Evolutionary conservation across 2,797 vertebrate species (phyloP), one percentile per base, ranked within the genome.

Genomic region (Cossypha dichroa): DNA sequence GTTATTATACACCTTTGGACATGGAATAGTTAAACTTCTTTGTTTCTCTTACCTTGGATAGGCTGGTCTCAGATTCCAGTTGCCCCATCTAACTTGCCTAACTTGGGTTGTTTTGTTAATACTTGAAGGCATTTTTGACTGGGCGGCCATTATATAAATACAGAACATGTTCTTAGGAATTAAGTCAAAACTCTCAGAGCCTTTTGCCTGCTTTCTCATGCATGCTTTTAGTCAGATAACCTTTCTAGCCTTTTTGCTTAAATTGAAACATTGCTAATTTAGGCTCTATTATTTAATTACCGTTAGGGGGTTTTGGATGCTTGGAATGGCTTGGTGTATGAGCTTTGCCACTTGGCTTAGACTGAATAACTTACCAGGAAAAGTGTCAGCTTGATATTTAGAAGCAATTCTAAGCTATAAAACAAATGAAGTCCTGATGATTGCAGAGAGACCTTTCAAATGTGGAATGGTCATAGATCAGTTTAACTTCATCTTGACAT

Each of bases 291-390:
- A 25, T 59, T 11, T 48, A 60, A 46, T 55, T 68, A 23, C 15
- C 17, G 21, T 36, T 66, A 38, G 76, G 21, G 13, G 11, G 23
- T 40, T 95, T 88, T 72, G 54, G 13, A 15, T 81, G 11, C 45
- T 70, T 89, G 63, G 40, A 78, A 38, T 40, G 12, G 23, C 36
- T 84, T 76, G 36, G 69, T 55, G 14, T 62, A 40, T 29, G 62
- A 93, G 54, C 31, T 78, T 68, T 93, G 28, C 56, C 28, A 14
- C 43, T 69, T 96, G 36, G 7, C 13, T 87, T 91, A 63, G 58
- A 19, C 29, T 13, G 4, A 48, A 21, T 66, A 72, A 58, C n/a
- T 86, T 86, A 36, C 5, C 21, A 66, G 66, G 34, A 49, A 43
- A 77, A 79, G 25, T 29, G 9, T 88, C 43, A 70, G 40, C n/a